Evolutionary conservation across 1,140 invertebrate genomes (phyloP), one percentile per base, ranked within the genome.

Genomic region (Cherax quadricarinatus): DNA sequence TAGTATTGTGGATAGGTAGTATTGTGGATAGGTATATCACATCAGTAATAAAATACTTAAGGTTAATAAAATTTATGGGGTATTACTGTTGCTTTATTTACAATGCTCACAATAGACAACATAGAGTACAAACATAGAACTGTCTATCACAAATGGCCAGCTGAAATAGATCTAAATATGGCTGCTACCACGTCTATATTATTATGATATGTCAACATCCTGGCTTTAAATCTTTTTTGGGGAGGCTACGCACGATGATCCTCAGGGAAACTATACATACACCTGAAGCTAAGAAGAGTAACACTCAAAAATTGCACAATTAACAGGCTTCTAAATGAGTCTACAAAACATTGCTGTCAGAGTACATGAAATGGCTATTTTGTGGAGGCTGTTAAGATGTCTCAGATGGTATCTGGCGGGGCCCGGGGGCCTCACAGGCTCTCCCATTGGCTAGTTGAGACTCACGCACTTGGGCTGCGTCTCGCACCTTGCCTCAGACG

Each of bases 1-100:
- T 9, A 60, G n/a, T n/a, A 41, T 41, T 41, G 0, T 41, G 30
- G 0, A 41, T 41, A 41, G 30, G 30, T 41, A 41, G 30, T 41
- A 41, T 41, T 60, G 16, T 10, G 9, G 0, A 60, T 60, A 60
- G 16, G 9, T 9, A 60, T 60, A 60, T 10, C 16, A 60, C 57
- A 1, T 10, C 16, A 60, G 16, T 60, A 60, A 60, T 60, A 60
- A 60, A 60, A 60, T 16, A 9, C 57, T 60, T 60, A 60, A 60
- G 57, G 57, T 10, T 60, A 60, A 60, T 10, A 16, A 60, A 60
- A 60, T 10, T 1, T 60, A 2, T 60, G 16, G 9, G 16, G 2
- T 51, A 1, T 60, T 51, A 83, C 81, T 83, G 53, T 21, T 82
- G 81, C 6, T 83, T 83, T 83, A 83, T 83, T 83, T 83, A 83